Percentiles rank a stretch among this genome's conserved stretches.
Conservation (phyloP, 1,140 invertebrate genomes). For the Dreissena rostriformis region DNA sequence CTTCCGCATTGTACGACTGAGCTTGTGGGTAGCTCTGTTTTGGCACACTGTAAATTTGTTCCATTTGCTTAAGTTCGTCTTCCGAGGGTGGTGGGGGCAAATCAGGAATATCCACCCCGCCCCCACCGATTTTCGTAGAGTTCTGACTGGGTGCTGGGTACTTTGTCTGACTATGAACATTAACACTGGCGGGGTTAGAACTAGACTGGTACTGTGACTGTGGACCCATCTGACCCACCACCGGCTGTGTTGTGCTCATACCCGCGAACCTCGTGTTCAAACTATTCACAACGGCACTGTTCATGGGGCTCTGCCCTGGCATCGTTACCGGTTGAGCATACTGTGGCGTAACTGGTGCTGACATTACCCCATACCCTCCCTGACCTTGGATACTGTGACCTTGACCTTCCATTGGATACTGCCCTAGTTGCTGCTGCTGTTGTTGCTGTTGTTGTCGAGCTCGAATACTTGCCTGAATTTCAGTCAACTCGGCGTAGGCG, state of each 20-base stretch:
- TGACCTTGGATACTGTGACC: slow-evolving; percentile 1
- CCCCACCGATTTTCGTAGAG: background rate
- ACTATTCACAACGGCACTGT: slow-evolving; percentile 49
- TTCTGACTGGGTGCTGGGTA: background rate
- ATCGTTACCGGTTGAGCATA: slow-evolving; percentile 52
- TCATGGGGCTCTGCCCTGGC: slow-evolving; percentile 7
- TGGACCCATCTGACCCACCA: background rate
- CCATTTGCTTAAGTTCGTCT: slow-evolving; percentile 69
- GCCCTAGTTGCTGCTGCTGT: slow-evolving; percentile 3
- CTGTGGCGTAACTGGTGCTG: slow-evolving; percentile 46
- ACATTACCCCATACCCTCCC: slow-evolving; percentile 19
- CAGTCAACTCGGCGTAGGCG: slow-evolving; percentile 48
- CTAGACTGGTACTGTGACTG: slow-evolving; percentile 7
- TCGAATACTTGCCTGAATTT: slow-evolving; percentile 52
- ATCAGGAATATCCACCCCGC: slow-evolving; percentile 57
- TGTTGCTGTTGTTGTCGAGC: slow-evolving; percentile 47
- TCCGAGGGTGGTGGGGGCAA: slow-evolving; percentile 70
- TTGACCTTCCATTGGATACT: background rate
- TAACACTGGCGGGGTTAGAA: slow-evolving; percentile 23
- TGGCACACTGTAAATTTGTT: slow-evolving; percentile 65
- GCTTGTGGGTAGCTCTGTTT: slow-evolving; percentile 40
- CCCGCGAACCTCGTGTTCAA: slow-evolving; percentile 45
- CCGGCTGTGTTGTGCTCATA: slow-evolving; percentile 28
- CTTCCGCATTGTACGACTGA: slow-evolving; percentile 28
- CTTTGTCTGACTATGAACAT: background rate